Percentiles rank a stretch among this genome's conserved stretches.
Evolutionary conservation across 2,888 invertebrate species (phyloP).

Genomic region (Bugulina stolonifera): DNA sequence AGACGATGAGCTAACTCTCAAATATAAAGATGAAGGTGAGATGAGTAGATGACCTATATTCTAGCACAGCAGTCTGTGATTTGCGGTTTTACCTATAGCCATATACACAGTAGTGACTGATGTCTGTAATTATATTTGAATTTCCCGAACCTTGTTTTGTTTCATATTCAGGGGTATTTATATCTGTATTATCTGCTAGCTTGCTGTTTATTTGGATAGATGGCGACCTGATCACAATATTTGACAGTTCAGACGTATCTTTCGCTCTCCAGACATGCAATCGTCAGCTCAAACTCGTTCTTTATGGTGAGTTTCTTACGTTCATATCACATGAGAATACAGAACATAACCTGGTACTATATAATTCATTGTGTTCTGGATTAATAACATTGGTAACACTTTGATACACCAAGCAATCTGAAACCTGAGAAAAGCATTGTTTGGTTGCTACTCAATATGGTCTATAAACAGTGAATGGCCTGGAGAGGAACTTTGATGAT

Average conservation of each 20-base stretch:
- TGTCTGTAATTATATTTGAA: no score
- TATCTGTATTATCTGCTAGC: no score
- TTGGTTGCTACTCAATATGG: no score
- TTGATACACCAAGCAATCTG: no score
- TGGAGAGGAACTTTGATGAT: conserved; percentile 19
- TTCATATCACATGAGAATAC: no score
- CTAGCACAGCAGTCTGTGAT: neutral
- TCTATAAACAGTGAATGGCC: conserved; percentile 6
- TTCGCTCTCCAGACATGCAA: conserved; percentile 60
- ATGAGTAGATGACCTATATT: neutral
- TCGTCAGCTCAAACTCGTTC: conserved; percentile 20
- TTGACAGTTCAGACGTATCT: conserved; percentile 65
- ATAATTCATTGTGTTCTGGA: no score
- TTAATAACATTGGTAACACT: no score
- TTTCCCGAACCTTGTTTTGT: no score
- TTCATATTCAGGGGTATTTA: no score
- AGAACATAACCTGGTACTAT: no score
- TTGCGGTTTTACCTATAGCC: neutral
- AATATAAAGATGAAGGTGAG: conserved; percentile 67
- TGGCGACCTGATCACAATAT: conserved; percentile 67
- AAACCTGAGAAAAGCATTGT: no score
- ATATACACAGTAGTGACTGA: neutral
- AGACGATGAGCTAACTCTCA: conserved; percentile 64
- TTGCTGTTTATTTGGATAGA: no score
- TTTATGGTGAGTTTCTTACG: conserved; percentile 6